Percentiles rank a stretch among this genome's conserved stretches.
These are phyloP conservation scores for Felis chaus DNA, from an alignment of 2,113 vertebrate species.

Conservation along the genomic window DNA sequence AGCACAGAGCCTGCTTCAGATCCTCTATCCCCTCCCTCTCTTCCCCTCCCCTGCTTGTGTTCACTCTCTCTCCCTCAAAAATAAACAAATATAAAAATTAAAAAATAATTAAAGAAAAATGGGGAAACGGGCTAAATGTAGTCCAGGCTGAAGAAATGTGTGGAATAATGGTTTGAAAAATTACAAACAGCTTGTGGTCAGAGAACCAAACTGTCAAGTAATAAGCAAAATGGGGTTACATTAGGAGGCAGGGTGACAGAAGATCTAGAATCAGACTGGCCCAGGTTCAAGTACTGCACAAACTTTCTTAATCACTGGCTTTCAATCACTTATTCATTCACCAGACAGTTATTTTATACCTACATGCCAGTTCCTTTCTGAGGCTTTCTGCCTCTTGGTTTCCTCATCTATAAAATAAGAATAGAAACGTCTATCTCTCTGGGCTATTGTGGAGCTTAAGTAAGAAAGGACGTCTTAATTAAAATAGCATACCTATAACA, in stretches of 20 bases:
- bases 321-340: neutral
- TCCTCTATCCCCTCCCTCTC: too few relatives aligned
- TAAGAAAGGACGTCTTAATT: neutral
- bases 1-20: too few relatives aligned
- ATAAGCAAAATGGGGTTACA: neutral
- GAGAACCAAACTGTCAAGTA: neutral
- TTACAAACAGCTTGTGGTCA: neutral
- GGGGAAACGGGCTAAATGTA: neutral
- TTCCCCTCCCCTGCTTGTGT: too few relatives aligned
- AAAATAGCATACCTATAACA: neutral
- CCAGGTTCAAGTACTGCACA: neutral
- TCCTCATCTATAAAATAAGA: constrained; percentile 25
- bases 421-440: neutral
- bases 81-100: too few relatives aligned
- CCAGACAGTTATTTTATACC: neutral
- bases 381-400: neutral
- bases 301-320: neutral
- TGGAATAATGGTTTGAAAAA: neutral
- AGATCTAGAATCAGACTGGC: neutral
- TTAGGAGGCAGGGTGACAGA: neutral
- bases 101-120: neutral
- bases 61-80: too few relatives aligned
- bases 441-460: neutral
- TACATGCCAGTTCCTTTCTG: neutral
- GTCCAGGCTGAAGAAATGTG: neutral